Percentiles rank a stretch among this genome's conserved stretches.
phyloP scores from a whole-genome alignment of 2,113 vertebrate species.

The Macrotus californicus region DNA sequence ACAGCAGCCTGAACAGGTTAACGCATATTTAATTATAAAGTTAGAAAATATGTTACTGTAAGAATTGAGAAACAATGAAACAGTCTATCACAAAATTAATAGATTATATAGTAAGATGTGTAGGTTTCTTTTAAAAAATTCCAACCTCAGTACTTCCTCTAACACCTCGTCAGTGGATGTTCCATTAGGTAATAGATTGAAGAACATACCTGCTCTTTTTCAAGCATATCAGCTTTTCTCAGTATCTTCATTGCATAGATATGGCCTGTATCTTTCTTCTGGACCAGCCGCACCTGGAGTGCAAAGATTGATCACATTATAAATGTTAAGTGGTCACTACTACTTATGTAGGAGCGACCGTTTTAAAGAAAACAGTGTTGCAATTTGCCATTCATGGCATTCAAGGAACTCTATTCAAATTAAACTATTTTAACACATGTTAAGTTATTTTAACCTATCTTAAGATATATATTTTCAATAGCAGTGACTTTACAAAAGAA shows the following conservation, averaged over 20 bases:
- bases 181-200: background rate
- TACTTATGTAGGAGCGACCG: background rate
- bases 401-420: background rate
- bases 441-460: background rate
- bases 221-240: slow-evolving; percentile 98
- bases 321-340: background rate
- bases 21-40: background rate
- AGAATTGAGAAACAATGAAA: background rate
- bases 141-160: background rate
- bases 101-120: background rate
- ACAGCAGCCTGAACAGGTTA: background rate
- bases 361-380: background rate
- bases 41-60: background rate
- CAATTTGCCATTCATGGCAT: background rate
- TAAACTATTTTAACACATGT: background rate
- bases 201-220: slow-evolving; percentile 93
- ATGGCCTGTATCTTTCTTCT: slow-evolving; percentile 99
- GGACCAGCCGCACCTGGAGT: slow-evolving; percentile 92
- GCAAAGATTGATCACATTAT: background rate
- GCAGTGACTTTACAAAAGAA: background rate
- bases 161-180: background rate
- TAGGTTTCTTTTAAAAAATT: background rate
- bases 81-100: background rate
- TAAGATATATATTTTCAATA: background rate
- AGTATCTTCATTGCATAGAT: slow-evolving; percentile 99